Evolutionary conservation across 2,113 vertebrate genomes (phyloP), one percentile per base, ranked within the genome.

Genomic region (Numida meleagris): DNA sequence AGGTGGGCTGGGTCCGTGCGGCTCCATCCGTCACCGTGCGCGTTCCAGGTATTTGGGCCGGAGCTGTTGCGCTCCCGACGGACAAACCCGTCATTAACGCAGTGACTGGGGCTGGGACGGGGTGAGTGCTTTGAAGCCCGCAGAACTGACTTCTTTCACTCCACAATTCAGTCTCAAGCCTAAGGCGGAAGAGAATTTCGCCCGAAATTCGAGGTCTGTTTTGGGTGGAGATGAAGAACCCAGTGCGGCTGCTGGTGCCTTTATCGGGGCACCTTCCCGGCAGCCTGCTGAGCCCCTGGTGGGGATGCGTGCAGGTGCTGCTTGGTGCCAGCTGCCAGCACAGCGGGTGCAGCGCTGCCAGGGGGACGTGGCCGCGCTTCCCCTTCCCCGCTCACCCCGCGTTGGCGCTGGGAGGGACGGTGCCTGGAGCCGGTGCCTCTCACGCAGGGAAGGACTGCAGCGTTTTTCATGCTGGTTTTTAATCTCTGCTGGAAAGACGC

Each of bases 61-160:
- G 14, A 73, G 92, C 95, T 78, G 51, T 91, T 79, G 57, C 93
- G 82, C 53, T 58, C 90, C 29, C 89, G 95, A 90, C 82, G 7
- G 21, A 36, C 72, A 50, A 80, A 62, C 27, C 72, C 83, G 3
- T 93, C 93, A 86, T 94, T 93, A 94, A 82, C 91, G 6, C 82
- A 18, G 12, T 19, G 85, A 36, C 88, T 85, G 70, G 48, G 82
- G 7, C 78, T 31, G 23, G 61, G 87, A 31, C 51, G n/a, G 78
- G 68, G 45, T 57, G 86, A 91, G 93, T 82, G 82, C 95, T 96
- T 94, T 86, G 85, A 94, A 94, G 79, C 74, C 72, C 33, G 0
- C 48, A 93, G 89, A 80, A 79, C 82, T 48, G 78, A 61, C 84
- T 94, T 89, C 21, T 5, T 95, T 73, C 62, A 34, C 53, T 87